These are phyloP conservation scores for Noctilio leporinus DNA, from an alignment of 2,113 vertebrate genomes.

Conservation along the genomic window DNA sequence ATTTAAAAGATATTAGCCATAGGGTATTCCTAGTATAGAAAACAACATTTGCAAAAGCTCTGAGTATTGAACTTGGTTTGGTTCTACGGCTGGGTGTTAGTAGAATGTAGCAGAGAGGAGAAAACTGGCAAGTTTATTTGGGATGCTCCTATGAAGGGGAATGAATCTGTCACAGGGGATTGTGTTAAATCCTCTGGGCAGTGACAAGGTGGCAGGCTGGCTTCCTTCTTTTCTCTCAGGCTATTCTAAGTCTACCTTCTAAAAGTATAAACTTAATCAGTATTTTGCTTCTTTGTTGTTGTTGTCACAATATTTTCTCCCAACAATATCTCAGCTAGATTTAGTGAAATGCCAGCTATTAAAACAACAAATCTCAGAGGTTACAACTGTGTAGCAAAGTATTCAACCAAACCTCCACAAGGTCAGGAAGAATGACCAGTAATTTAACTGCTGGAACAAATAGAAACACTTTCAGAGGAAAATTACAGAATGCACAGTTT, in stretches of 20 bases:
- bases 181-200: not conserved
- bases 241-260: not conserved
- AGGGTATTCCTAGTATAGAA: not conserved
- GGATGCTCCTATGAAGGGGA: not conserved
- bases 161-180: not conserved
- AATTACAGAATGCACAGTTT: not conserved
- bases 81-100: not conserved
- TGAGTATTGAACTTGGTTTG: not conserved
- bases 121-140: not conserved
- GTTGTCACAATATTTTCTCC: not conserved
- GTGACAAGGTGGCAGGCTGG: not conserved
- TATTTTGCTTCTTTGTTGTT: not conserved
- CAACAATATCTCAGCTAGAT: not conserved
- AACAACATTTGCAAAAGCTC: not conserved
- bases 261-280: not conserved
- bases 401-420: not conserved
- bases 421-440: not conserved
- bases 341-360: not conserved
- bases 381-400: not conserved
- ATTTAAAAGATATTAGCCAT: not conserved
- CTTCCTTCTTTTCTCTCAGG: not conserved
- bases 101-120: not conserved
- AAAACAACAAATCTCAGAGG: not conserved
- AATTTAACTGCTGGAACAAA: not conserved
- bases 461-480: not conserved